Base-by-base conservation (phyloP, 2,113 vertebrate species). In the Condylura cristata region DNA sequence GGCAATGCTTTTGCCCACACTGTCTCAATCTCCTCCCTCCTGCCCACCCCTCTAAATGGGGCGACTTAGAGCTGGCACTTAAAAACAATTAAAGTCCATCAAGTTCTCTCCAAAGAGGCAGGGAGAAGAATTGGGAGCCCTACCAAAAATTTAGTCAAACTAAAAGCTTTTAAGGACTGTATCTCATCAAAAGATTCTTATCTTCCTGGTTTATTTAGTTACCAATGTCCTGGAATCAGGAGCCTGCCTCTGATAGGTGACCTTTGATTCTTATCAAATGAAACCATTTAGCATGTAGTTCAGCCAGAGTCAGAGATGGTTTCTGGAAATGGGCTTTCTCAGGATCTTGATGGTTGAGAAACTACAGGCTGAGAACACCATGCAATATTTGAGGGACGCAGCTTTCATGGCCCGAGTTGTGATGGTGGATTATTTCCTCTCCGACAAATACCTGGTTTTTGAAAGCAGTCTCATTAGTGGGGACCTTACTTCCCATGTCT, bases 91-190 rank as follows among this genome's bases (percentile, higher is more conserved):
- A 32, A 84, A 93, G 39, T 56, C 34, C 48, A 26, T 74, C 41
- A 22, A 26, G 28, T 26, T 24, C 56, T 37, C 63, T 71, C 79
- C 90, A 86, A 1, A 68, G n/a, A 92, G 71, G 71, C 17, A 37
- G 48, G 51, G 3, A 10, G 24, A 26, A 20, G 7, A 20, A 9
- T 20, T 17, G 46, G 66, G 86, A 80, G 66, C 60, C 86, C 70
- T 63, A 70, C 60, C 85, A 70, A 56, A 56, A 56, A 56, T 61
- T 61, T n/a, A 24, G 80, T 60, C 61, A 68, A 76, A 24, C 65
- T 20, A 72, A 87, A 94, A 87, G 76, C 81, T 89, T 95, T 93
- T 79, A 91, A 88, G 22, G 51, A 74, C n/a, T 74, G 88, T n/a
- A 60, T 74, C 48, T 93, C 72, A 72, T 83, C 41, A 7, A 56